These are phyloP conservation scores for Drosophila eohydei DNA, from an alignment of 2,888 invertebrate species.

Conservation along the genomic window DNA sequence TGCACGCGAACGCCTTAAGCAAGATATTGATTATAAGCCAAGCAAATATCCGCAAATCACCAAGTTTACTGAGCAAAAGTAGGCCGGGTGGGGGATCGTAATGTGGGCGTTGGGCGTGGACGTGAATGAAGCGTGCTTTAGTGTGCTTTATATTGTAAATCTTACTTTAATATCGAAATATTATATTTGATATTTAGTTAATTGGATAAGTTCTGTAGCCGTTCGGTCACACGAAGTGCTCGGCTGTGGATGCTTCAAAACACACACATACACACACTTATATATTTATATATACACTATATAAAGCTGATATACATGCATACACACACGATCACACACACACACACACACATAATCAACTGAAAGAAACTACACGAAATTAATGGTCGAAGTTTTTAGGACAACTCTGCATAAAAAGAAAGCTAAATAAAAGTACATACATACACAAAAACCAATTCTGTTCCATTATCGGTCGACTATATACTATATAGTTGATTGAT, in stretches of 20 bases:
- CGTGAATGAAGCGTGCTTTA: conserved; percentile 13
- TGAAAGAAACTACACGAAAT: conserved; percentile 42
- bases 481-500: conserved; percentile 22
- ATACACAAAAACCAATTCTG: conserved; percentile 12
- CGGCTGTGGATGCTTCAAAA: conserved; percentile 29
- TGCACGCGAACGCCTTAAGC: conserved; percentile 82
- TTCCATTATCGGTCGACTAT: conserved; percentile 7
- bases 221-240: conserved; percentile 30
- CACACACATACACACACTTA: neutral
- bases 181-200: conserved; percentile 72
- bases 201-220: conserved; percentile 62
- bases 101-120: neutral
- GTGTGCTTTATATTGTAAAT: conserved; percentile 69
- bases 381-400: conserved; percentile 46
- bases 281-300: conserved; percentile 16
- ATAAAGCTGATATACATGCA: conserved; percentile 11
- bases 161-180: conserved; percentile 65
- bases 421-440: conserved; percentile 49
- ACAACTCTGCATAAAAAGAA: conserved; percentile 59
- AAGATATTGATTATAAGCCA: conserved; percentile 82
- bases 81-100: conserved; percentile 16
- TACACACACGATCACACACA: conserved; percentile 7
- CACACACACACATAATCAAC: conserved; percentile 29
- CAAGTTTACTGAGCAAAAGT: conserved; percentile 83
- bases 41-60: conserved; percentile 84